These are phyloP conservation scores for Oreohelix idahoensis DNA, from an alignment of 1,140 invertebrate genomes.

Conservation along the genomic window DNA sequence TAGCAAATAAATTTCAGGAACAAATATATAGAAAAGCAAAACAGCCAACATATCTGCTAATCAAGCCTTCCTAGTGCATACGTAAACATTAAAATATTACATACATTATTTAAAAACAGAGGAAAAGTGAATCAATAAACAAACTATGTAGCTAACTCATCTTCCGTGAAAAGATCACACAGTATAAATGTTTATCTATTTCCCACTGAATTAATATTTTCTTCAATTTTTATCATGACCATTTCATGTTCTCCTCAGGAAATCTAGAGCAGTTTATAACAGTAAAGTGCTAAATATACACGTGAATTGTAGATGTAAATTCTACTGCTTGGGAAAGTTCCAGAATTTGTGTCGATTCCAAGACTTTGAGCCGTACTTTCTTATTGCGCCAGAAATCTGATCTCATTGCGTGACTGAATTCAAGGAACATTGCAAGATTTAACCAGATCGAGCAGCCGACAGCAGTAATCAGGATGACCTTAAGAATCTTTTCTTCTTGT, in stretches of 20 bases:
- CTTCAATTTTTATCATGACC: neutral
- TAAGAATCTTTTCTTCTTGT: too few species aligned
- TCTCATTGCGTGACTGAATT: neutral
- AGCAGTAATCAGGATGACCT: neutral
- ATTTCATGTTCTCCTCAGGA: neutral
- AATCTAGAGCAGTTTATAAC: neutral
- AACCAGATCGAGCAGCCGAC: neutral
- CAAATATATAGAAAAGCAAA: too few species aligned
- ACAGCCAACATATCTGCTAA: too few species aligned
- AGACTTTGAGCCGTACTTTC: neutral
- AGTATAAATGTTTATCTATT: too few species aligned
- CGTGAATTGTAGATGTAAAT: neutral
- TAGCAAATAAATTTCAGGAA: too few species aligned
- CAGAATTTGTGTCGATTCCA: neutral
- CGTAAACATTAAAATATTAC: too few species aligned
- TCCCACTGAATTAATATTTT: too few species aligned
- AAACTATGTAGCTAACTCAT: too few species aligned
- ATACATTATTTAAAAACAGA: too few species aligned
- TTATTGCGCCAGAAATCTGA: neutral
- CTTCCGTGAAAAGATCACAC: too few species aligned
- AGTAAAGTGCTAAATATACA: neutral
- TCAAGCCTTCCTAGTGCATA: too few species aligned
- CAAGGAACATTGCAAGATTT: neutral
- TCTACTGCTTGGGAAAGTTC: neutral
- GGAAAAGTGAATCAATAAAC: too few species aligned